Evolutionary conservation across 1,140 invertebrate genomes (phyloP), one percentile per base, ranked within the genome.

Genomic region (Microvelia longipes): DNA sequence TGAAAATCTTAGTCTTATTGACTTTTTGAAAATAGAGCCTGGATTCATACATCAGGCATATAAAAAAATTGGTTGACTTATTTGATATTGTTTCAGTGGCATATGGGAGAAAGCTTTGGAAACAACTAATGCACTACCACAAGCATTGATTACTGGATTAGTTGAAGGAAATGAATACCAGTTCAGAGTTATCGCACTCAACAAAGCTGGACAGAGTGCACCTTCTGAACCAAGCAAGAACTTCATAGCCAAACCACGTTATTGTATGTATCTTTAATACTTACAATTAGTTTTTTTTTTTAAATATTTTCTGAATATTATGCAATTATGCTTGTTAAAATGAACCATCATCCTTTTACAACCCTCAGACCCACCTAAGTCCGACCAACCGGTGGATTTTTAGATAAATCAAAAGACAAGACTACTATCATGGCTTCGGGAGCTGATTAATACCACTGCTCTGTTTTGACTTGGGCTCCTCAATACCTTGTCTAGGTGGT

Each of bases 121-220:
- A 81, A 92, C 89, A 0, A 87, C 88, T 71, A 84, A 82, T 26
- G 82, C 88, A 2, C 82, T 84, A 19, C 89, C 90, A 0, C 85
- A 86, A 73, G 92, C 86, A 50, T 85, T 86, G 62, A 86, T 96
- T 1, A 89, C 88, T 73, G 93, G 94, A 69, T 81, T 99, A 1
- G 91, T 95, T 73, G 95, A 98, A 83, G 96, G 96, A 64, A 94
- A 96, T 77, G 94, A 98, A 79, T 99, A 99, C 79, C 94, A 98
- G 79, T 98, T 98, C 87, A 87, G 96, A n/a, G 91, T 98, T 1
- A 91, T 93, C 75, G 96, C 96, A 30, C 83, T 96, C 28, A 98
- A 98, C 79, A 96, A 96, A 79, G 94, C 93, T 70, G 95, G 95
- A 1, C 88, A 89, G 77, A 94, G 93, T 66, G 90, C 93, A 75